These are phyloP conservation scores for Watsonalla binaria DNA, from an alignment of 2,888 invertebrate genomes.

Conservation along the genomic window DNA sequence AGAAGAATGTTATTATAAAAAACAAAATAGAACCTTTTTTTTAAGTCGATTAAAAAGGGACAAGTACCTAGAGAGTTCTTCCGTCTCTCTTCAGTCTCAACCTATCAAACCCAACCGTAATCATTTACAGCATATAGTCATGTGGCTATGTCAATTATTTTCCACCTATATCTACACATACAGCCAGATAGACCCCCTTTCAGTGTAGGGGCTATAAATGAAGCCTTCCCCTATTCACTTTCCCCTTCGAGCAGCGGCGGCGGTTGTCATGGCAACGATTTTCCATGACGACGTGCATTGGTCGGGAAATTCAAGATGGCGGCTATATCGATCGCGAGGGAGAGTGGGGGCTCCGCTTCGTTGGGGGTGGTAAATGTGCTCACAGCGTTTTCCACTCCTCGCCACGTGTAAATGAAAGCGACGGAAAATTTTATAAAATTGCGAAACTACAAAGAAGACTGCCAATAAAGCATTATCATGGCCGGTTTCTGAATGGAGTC, in stretches of 20 bases:
- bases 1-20: no score
- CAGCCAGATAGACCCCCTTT: constrained; percentile 12
- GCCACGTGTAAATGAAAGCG: not conserved
- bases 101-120: no score
- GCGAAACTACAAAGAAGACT: not conserved
- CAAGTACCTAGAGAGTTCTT: no score
- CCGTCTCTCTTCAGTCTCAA: no score
- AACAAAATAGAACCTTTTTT: no score
- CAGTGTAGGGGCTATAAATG: constrained; percentile 27
- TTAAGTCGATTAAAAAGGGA: no score
- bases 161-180: not conserved
- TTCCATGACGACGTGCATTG: constrained; percentile 74
- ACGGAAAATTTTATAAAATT: not conserved
- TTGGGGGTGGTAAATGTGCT: constrained; percentile 44
- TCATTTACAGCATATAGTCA: no score
- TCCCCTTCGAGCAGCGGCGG: constrained; percentile 54
- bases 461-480: no score
- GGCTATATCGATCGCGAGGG: constrained; percentile 61
- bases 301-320: constrained; percentile 79
- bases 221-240: constrained; percentile 61
- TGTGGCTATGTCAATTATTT: not conserved
- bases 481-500: no score
- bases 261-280: constrained; percentile 53
- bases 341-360: constrained; percentile 29
- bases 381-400: constrained; percentile 28